These are phyloP conservation scores for Synanthedon formicaeformis DNA, from an alignment of 2,888 invertebrate genomes.

Conservation along the genomic window DNA sequence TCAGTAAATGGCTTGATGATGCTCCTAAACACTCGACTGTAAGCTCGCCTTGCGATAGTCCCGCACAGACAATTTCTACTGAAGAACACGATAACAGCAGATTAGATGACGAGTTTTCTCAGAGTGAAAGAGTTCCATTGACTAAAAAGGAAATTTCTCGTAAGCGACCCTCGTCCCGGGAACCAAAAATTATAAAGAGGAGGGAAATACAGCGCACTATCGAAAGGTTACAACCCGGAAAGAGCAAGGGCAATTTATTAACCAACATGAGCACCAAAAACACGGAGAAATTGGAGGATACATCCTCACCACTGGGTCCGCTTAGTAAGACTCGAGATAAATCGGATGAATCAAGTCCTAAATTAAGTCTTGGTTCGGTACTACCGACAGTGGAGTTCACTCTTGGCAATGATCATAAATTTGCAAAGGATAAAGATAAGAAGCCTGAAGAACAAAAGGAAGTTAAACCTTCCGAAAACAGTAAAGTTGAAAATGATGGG, in stretches of 20 bases:
- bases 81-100: conserved; percentile 71
- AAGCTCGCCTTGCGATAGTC: conserved; percentile 84
- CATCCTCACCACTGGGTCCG: conserved; percentile 57
- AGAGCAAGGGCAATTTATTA: conserved; percentile 87
- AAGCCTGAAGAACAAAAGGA: conserved; percentile 14
- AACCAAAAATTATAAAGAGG: conserved; percentile 58
- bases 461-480: conserved; percentile 4
- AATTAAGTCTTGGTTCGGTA: conserved; percentile 87
- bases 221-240: conserved; percentile 86
- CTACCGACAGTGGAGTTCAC: conserved; percentile 78
- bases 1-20: conserved; percentile 90
- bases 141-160: conserved; percentile 53
- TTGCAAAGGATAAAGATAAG: conserved; percentile 39
- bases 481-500: conserved; percentile 18
- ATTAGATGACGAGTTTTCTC: conserved; percentile 49
- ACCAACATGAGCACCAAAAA: conserved; percentile 73
- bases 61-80: conserved; percentile 74
- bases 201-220: conserved; percentile 85
- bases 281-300: conserved; percentile 71
- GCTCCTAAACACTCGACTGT: conserved; percentile 81
- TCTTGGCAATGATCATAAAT: conserved; percentile 76
- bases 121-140: conserved; percentile 40
- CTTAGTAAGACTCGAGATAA: conserved; percentile 72
- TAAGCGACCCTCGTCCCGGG: conserved; percentile 58
- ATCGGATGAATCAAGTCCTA: conserved; percentile 78